phyloP scores from a whole-genome alignment of 2,888 invertebrate species.

The Lycaena phlaeas region DNA sequence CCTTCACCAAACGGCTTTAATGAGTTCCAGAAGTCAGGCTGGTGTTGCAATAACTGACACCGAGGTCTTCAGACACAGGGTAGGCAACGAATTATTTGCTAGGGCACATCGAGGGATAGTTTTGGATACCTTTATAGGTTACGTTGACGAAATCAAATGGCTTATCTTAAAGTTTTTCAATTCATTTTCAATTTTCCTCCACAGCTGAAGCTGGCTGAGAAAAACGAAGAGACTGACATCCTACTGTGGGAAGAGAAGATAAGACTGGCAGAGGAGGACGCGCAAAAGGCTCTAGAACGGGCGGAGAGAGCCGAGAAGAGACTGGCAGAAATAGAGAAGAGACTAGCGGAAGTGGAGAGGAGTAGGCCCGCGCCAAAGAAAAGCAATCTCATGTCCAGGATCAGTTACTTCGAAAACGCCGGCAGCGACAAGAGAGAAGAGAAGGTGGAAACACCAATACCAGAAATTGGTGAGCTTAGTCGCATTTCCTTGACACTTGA shows the following conservation, averaged over 20 bases:
- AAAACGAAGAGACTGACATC: slow-evolving; percentile 77
- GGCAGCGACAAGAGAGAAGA: slow-evolving; percentile 28
- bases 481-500: too few relatives aligned
- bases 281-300: slow-evolving; percentile 72
- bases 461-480: slow-evolving; percentile 24
- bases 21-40: too few relatives aligned
- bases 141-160: too few relatives aligned
- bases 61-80: too few relatives aligned
- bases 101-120: too few relatives aligned
- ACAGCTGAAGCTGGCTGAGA: slow-evolving; percentile 75
- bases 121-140: too few relatives aligned
- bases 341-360: slow-evolving; percentile 17
- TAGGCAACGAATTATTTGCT: too few relatives aligned
- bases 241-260: slow-evolving; percentile 80
- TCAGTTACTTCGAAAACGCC: slow-evolving; percentile 55
- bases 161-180: too few relatives aligned
- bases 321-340: slow-evolving; percentile 28
- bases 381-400: slow-evolving; percentile 47
- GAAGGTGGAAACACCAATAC: slow-evolving; percentile 7
- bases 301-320: slow-evolving; percentile 66
- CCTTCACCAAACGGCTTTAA: too few relatives aligned
- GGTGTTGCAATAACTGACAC: too few relatives aligned
- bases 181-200: too few relatives aligned
- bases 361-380: slow-evolving; percentile 22
- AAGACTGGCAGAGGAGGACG: slow-evolving; percentile 78